Base-by-base conservation (phyloP, 1,140 invertebrate genomes). In the Drosophila malerkotliana region DNA sequence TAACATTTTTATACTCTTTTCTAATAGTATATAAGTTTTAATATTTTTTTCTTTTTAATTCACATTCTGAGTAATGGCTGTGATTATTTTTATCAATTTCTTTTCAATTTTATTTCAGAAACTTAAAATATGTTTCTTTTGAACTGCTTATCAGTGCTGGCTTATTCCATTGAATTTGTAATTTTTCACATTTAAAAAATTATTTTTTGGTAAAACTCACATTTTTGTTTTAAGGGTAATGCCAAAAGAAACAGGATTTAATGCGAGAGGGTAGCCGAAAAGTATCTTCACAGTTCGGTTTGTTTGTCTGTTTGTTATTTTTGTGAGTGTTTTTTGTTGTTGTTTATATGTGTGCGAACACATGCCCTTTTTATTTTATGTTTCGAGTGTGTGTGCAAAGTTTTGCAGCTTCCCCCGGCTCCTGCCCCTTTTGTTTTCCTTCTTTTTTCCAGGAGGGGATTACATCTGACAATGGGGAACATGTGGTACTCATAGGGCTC, bases 281-380 rank as follows among this genome's bases (percentile, higher is more conserved):
- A 77, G 81, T 66, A 74, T 74, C 72, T 74, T 64, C 21, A 49
- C 63, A 24, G 26, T 69, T 85, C 62, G 67, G 58, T 79, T 59
- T 63, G 61, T 64, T 67, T 59, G 56, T 34, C 60, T 72, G 57
- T 53, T 67, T 59, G 77, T 49, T 61, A 52, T 67, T 67, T 24
- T 52, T 85, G 72, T 63, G 41, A 75, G 30, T 56, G 51, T 76
- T 68, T 62, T 61, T 41, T 63, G 47, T 61, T 54, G 66, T 34
- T 45, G 37, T 69, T 37, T 67, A 28, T 54, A 39, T 45, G 52
- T 67, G 49, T 49, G 76, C 24, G 45, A 80, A 61, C 66, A 85
- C 81, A 85, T 84, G 81, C 81, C 59, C 82, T 81, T 72, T 60
- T 56, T 26, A 69, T 69, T 69, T 69, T 69, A 69, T 69, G 64